Percentiles rank a stretch among this genome's conserved stretches.
phyloP scores from a whole-genome alignment of 2,888 invertebrate species.

The Apodemia duryi region DNA sequence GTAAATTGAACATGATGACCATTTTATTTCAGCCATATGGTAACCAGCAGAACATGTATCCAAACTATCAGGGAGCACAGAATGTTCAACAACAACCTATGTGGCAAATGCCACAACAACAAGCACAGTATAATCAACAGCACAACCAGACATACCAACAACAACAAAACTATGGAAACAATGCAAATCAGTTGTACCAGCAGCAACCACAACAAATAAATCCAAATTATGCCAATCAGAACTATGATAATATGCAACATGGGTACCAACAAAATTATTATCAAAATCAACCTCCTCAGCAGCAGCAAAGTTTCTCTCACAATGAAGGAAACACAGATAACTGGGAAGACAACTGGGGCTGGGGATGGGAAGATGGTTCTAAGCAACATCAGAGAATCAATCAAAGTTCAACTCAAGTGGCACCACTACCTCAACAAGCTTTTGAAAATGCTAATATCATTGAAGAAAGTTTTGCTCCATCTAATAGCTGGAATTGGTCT shows the following conservation, averaged over 20 bases:
- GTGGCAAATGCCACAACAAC: conserved; percentile 50
- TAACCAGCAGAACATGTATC: conserved; percentile 57
- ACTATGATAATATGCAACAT: conserved; percentile 43
- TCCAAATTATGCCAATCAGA: conserved; percentile 52
- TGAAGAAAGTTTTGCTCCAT: conserved; percentile 78
- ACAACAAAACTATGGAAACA: conserved; percentile 50
- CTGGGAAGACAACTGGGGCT: conserved; percentile 78
- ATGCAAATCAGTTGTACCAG: conserved; percentile 58
- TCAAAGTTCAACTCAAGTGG: conserved; percentile 34
- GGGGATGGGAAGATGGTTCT: conserved; percentile 80
- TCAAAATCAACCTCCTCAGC: conserved; percentile 47
- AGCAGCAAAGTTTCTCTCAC: conserved; percentile 44
- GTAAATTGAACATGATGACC: neutral
- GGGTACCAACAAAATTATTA: conserved; percentile 55
- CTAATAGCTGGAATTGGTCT: conserved; percentile 82
- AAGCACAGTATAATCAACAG: conserved; percentile 63
- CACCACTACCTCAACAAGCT: conserved; percentile 36
- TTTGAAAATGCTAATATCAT: conserved; percentile 70
- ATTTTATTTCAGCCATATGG: conserved; percentile 53
- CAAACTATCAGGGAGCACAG: conserved; percentile 48
- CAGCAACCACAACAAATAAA: conserved; percentile 47
- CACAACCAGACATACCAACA: conserved; percentile 59
- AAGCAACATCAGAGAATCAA: conserved; percentile 54
- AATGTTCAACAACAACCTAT: conserved; percentile 49
- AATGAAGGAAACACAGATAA: conserved; percentile 49